phyloP scores from a whole-genome alignment of 2,888 invertebrate species.

The Cataglyphis cursor region DNA sequence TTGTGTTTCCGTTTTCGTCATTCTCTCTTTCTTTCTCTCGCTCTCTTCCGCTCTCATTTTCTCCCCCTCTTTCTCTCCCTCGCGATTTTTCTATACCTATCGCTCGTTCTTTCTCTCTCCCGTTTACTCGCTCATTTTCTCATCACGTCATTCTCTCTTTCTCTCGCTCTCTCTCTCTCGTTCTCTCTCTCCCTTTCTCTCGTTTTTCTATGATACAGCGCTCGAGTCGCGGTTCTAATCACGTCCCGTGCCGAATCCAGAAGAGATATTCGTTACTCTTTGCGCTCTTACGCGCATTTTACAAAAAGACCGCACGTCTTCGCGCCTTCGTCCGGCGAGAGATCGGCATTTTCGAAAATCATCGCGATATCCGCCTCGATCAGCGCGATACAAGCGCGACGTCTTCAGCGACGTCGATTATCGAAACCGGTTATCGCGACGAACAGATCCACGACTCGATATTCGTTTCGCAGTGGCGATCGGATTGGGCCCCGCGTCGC shows the following conservation, averaged over 20 bases:
- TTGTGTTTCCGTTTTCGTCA: conserved; percentile 44
- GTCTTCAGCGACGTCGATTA: conserved; percentile 30
- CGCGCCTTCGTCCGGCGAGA: conserved; percentile 27
- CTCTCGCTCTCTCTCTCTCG: not conserved
- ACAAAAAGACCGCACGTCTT: conserved; percentile 35
- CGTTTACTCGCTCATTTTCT: conserved; percentile 24
- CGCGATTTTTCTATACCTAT: conserved; percentile 52
- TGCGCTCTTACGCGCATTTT: conserved; percentile 69
- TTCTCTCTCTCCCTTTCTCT: not conserved
- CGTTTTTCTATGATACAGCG: conserved; percentile 76
- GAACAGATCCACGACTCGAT: conserved; percentile 38
- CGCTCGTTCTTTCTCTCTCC: not conserved
- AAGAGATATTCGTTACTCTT: conserved; percentile 17
- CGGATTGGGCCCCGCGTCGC: conserved; percentile 41
- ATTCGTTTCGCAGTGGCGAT: conserved; percentile 48
- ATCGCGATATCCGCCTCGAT: conserved; percentile 27
- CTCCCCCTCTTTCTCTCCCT: conserved; percentile 22
- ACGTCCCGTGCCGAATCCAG: conserved; percentile 24
- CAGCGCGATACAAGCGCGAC: not conserved
- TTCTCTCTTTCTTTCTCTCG: not conserved
- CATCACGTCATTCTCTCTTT: conserved; percentile 2
- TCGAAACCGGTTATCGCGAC: conserved; percentile 36
- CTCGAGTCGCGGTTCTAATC: conserved; percentile 56
- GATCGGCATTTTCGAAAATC: conserved; percentile 1
- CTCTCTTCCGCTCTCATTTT: not conserved